Evolutionary conservation across 1,140 invertebrate species (phyloP), one percentile per base, ranked within the genome.

Genomic region (Caenorhabditis brenneri): DNA sequence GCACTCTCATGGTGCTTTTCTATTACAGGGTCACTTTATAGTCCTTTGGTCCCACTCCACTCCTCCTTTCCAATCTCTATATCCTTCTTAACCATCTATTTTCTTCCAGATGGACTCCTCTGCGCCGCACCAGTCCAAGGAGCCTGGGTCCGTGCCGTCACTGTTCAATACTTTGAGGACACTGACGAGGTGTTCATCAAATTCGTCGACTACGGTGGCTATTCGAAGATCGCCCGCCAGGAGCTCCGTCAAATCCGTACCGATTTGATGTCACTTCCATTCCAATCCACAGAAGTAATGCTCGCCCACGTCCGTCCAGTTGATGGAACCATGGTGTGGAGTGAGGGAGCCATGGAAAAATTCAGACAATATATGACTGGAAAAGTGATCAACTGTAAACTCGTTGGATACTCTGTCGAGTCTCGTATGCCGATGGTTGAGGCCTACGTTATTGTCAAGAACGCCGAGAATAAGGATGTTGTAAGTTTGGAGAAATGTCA

Each of bases 171-270:
- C 84, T 88, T 91, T 15, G 91, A 93, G 79, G 86, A 91, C 16
- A 86, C 85, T 36, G 84, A 83, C 27, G 81, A 88, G 33, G 91
- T 93, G 16, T 93, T 95, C 81, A 93, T 97, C 46, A 95, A 95
- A 91, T 94, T 96, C 90, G 93, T 99, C 1, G 97, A 98, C 92
- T 96, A 96, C 91, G 97, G 97, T 36, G 96, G 96, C 65, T 98
- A 95, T 91, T 93, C 94, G 88, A 93, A 92, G 51, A 92, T 97
- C 16, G 93, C 93, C 86, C 94, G 94, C 83, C 91, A 93, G 24
- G 91, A 93, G 81, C 93, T 97, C 1, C 91, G 95, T 88, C 95
- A 96, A 92, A 96, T 99, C 83, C 93, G 95, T 85, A 94, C 94
- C 83, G 96, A 98, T 91, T 97, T 96, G 91, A 94, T 97, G 92